phyloP scores from a whole-genome alignment of 2,888 invertebrate genomes.

The Pecten maximus region DNA sequence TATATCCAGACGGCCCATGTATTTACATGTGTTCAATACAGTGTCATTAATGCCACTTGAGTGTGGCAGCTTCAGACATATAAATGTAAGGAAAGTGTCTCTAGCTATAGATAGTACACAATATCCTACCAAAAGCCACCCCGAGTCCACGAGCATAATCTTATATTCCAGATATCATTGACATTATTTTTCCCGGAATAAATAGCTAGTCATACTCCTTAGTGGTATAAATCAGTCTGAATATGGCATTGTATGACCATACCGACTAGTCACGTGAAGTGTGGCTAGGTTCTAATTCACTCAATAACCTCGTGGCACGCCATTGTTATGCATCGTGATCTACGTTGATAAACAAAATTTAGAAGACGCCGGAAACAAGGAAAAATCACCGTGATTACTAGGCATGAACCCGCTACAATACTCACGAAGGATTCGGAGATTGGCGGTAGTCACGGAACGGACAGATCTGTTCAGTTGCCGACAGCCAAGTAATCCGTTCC shows the following conservation, averaged over 20 bases:
- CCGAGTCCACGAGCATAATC: too few species aligned
- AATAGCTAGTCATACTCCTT: too few species aligned
- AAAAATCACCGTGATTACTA: background rate
- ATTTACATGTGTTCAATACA: too few species aligned
- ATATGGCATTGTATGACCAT: background rate
- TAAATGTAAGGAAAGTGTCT: too few species aligned
- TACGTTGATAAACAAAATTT: background rate
- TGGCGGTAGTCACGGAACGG: background rate
- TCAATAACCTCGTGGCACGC: background rate
- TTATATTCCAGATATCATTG: too few species aligned
- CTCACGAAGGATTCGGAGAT: background rate
- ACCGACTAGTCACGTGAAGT: background rate
- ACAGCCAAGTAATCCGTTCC: background rate
- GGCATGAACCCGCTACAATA: background rate
- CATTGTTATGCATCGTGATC: background rate
- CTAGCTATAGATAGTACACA: too few species aligned
- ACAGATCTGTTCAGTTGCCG: background rate
- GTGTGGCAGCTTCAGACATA: too few species aligned
- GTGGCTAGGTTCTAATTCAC: background rate
- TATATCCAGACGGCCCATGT: too few species aligned
- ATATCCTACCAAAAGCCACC: too few species aligned
- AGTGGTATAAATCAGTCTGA: background rate
- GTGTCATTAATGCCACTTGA: too few species aligned
- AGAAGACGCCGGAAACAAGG: background rate
- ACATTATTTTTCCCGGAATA: too few species aligned